Evolutionary conservation across 2,797 vertebrate genomes (phyloP).

Genomic region (Odontamblyopus lacepedii): DNA sequence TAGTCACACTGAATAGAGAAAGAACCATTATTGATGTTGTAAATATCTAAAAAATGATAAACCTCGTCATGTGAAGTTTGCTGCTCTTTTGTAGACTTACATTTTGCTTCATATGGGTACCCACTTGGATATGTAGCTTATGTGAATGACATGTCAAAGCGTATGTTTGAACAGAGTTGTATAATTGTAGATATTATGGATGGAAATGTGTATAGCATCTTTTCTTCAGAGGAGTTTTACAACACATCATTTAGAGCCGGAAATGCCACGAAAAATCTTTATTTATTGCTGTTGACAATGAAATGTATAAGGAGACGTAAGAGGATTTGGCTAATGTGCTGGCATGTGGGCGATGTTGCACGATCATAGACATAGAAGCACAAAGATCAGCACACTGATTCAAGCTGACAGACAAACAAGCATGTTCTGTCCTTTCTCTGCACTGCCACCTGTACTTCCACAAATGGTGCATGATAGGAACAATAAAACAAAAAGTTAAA

Average conservation of each 20-base stretch:
- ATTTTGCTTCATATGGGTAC: slow-evolving; percentile 38
- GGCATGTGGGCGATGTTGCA: slow-evolving; percentile 27
- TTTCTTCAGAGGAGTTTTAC: slow-evolving; percentile 20
- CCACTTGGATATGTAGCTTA: slow-evolving; percentile 57
- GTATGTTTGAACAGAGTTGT: slow-evolving; percentile 2
- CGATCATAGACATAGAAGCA: slow-evolving; percentile 56
- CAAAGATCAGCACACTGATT: slow-evolving; percentile 69
- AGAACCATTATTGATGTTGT: slow-evolving; percentile 41
- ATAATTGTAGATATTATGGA: slow-evolving; percentile 7
- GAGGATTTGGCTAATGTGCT: slow-evolving; percentile 23
- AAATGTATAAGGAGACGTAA: slow-evolving; percentile 27
- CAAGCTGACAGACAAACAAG: slow-evolving; percentile 44
- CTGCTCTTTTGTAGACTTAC: slow-evolving; percentile 69
- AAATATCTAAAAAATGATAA: slow-evolving; percentile 56
- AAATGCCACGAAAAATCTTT: slow-evolving; percentile 55
- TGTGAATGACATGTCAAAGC: slow-evolving; percentile 23
- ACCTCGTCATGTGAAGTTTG: slow-evolving; percentile 54
- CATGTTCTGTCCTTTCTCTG: slow-evolving; percentile 55
- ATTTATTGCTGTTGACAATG: slow-evolving; percentile 74
- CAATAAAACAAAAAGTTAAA: slow-evolving; percentile 51
- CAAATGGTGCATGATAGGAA: slow-evolving; percentile 80
- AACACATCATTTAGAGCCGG: slow-evolving; percentile 43
- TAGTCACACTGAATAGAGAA: slow-evolving; percentile 38
- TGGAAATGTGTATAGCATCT: slow-evolving; percentile 39
- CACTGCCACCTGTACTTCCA: slow-evolving; percentile 68